Percentiles rank a stretch among this genome's conserved stretches.
These are phyloP conservation scores for Temnopleurus reevesii DNA, from an alignment of 53 echinoderm and acorn worm genomes.

Conservation along the genomic window DNA sequence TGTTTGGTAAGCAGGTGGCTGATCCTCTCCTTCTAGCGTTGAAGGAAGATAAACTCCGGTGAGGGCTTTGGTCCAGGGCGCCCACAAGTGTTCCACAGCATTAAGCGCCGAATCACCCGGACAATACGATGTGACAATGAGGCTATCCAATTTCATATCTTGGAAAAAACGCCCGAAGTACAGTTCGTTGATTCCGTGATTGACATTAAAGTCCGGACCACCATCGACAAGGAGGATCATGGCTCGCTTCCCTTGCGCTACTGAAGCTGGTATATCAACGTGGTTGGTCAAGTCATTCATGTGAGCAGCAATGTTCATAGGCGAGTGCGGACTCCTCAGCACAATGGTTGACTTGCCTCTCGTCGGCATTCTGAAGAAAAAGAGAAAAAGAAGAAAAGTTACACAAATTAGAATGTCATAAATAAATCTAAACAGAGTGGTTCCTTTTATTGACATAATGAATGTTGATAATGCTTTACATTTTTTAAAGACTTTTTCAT, in stretches of 20 bases:
- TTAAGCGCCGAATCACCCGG: conserved; percentile 65
- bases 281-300: background rate
- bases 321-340: background rate
- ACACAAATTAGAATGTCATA: too few species aligned
- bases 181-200: conserved; percentile 53
- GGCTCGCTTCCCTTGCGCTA: background rate
- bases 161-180: conserved; percentile 52
- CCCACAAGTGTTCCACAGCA: conserved; percentile 63
- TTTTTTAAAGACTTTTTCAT: too few species aligned
- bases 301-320: background rate
- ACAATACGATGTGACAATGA: conserved; percentile 65
- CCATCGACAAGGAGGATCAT: conserved; percentile 48
- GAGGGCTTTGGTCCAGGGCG: conserved; percentile 62
- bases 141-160: conserved; percentile 48
- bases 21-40: conserved; percentile 31
- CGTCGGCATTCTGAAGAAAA: background rate
- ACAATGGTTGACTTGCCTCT: background rate
- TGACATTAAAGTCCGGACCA: conserved; percentile 63
- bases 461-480: too few species aligned
- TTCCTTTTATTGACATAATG: too few species aligned
- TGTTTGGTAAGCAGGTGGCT: conserved; percentile 40
- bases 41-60: conserved; percentile 53
- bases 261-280: background rate
- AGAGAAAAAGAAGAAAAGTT: too few species aligned
- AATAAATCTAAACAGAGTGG: too few species aligned